Base-by-base conservation (phyloP, 2,797 vertebrate species). In the Peromyscus nudipes region DNA sequence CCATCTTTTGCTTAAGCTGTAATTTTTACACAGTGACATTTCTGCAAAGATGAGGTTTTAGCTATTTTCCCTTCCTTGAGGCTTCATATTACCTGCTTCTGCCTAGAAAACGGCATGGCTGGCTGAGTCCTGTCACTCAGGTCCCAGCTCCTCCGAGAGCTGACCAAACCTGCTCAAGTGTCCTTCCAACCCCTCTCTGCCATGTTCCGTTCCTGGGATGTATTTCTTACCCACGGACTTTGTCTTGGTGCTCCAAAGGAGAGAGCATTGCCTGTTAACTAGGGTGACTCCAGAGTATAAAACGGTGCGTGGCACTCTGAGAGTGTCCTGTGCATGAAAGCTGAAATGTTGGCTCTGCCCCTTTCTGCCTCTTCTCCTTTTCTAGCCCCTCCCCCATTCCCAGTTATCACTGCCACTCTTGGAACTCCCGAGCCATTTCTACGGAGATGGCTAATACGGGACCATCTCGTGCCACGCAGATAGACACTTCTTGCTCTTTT, bases 401-500 rank as follows among this genome's bases (percentile, higher is more conserved):
- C 57, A 87, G 14, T 84, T 40, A 62, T 71, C 40, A 19, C 3
- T 81, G 71, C 16, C 3, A 14, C 62, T 52, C 49, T 84, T 75
- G n/a, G 67, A 83, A 83, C 62, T 9, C 29, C 3, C 79, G 55
- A 7, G 71, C n/a, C n/a, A 52, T 27, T 46, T 11, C n/a, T 8
- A 23, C 1, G 65, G n/a, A 87, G 82, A 64, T 34, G 57, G 79
- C 46, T 89, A 75, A 85, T 13, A n/a, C 1, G 65, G 76, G 76
- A 40, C 23, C 49, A 60, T 5, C 25, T 13, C 6, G 65, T 80
- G 19, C 2, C 60, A 9, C 46, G 49, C 69, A 16, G 46, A 16
- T 57, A 96, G 93, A 90, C 19, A n/a, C 29, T 79, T 67, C 79
- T 23, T 80, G 75, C 52, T 91, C 84, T 95, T 91, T 93, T 87